phyloP scores from a whole-genome alignment of 35 echinoderm and acorn worm species.

The Ophiothrix spiculata region DNA sequence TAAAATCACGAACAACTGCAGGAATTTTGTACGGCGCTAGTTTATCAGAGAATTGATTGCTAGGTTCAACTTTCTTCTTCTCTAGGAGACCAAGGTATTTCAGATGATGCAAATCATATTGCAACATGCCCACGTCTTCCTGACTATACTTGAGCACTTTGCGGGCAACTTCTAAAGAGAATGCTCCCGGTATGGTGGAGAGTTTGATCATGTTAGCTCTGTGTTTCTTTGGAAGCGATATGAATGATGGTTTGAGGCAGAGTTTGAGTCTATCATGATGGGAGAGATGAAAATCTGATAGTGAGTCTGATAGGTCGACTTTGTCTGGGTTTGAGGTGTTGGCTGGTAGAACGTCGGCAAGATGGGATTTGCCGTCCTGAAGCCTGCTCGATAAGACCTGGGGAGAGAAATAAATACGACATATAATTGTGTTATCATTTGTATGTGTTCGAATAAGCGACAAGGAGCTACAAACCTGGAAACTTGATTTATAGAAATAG shows the following conservation, averaged over 20 bases:
- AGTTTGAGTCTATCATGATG: not conserved
- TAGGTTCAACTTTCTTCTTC: not conserved
- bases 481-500: no score
- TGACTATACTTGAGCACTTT: not conserved
- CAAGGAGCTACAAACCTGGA: no score
- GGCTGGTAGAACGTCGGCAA: not conserved
- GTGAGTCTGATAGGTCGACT: not conserved
- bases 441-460: no score
- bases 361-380: not conserved
- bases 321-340: not conserved
- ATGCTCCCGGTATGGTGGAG: not conserved
- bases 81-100: not conserved
- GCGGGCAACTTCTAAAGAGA: not conserved
- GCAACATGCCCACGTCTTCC: not conserved
- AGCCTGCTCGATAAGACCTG: not conserved
- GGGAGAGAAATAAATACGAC: no score
- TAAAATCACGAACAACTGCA: not conserved
- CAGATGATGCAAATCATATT: not conserved
- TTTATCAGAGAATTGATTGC: not conserved
- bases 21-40: not conserved
- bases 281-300: not conserved
- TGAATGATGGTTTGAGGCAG: not conserved
- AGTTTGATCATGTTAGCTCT: not conserved
- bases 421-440: no score
- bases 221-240: not conserved